Base-by-base conservation (phyloP, 2,797 vertebrate species). In the Centroberyx gerrardi region DNA sequence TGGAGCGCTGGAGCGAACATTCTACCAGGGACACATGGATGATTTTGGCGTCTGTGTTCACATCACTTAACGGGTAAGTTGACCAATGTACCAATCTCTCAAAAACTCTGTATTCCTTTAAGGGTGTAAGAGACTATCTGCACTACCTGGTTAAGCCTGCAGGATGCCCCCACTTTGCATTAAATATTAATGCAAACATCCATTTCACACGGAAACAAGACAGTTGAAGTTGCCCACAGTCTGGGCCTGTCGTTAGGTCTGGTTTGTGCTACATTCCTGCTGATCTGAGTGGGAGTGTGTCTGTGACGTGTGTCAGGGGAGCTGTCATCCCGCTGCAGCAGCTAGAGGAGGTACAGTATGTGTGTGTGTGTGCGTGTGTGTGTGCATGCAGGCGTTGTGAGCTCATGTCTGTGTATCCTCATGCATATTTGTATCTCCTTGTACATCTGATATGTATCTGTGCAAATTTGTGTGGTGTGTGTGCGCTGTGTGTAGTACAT, bases 181-280 rank as follows among this genome's bases (percentile, higher is more conserved):
- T 68, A 85, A 85, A 85, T 58, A 75, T 87, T 83, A 51, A 91
- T 72, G 15, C 62, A 36, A 70, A 82, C 71, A 81, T 80, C 60
- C 2, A 58, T 80, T 78, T 80, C 63, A 61, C 66, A 80, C 70
- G 33, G 56, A 84, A 74, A 83, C 71, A 82, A 9, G 28, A 46
- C 42, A 58, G 71, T n/a, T 33, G 10, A 44, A 40, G 54, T 48
- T 66, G 72, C 74, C 31, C 74, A 10, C 27, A 68, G 62, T 65
- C 31, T 33, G 5, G 29, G 53, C 54, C 49, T 56, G 62, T 69
- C 27, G 27, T 63, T 74, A 55, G 54, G 66, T 75, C 81, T 28
- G 55, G 38, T 73, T 67, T 67, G 68, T 58, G 74, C 22, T 66
- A 38, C 33, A 69, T 48, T 68, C 31, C 56, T 9, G 62, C 78